phyloP scores from a whole-genome alignment of 2,797 vertebrate genomes.

The Coccyzus lansbergi region DNA sequence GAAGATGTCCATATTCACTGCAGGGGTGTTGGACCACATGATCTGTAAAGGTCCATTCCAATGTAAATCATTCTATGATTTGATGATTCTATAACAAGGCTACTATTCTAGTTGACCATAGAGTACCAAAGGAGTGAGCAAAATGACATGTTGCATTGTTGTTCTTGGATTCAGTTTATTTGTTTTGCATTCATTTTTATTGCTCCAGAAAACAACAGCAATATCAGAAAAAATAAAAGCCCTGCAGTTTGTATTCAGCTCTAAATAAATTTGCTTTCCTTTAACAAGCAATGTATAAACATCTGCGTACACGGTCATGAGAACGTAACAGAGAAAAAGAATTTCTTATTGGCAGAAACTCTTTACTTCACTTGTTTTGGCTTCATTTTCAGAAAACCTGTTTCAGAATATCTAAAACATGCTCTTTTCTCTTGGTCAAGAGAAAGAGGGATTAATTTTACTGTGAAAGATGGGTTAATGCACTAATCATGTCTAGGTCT shows the following conservation, averaged over 20 bases:
- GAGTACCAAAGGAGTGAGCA: not conserved
- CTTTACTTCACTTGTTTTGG: not conserved
- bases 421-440: not conserved
- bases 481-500: not conserved
- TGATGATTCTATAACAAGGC: not conserved
- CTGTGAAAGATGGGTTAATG: not conserved
- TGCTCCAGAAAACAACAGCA: not conserved
- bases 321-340: not conserved
- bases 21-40: too few relatives aligned
- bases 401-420: not conserved
- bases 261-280: not conserved
- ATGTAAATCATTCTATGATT: too few relatives aligned
- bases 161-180: not conserved
- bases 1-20: too few relatives aligned
- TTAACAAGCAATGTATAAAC: not conserved
- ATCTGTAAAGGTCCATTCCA: too few relatives aligned
- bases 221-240: not conserved
- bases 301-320: not conserved
- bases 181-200: not conserved
- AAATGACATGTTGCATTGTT: not conserved
- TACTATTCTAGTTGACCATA: not conserved
- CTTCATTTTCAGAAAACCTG: not conserved
- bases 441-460: not conserved
- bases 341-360: not conserved
- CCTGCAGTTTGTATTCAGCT: not conserved